A percentile compares a stretch with the other conserved stretches of the same genome.
These are phyloP conservation scores for Leptarthrus brevirostris DNA, from an alignment of 2,888 invertebrate species.

Conservation along the genomic window DNA sequence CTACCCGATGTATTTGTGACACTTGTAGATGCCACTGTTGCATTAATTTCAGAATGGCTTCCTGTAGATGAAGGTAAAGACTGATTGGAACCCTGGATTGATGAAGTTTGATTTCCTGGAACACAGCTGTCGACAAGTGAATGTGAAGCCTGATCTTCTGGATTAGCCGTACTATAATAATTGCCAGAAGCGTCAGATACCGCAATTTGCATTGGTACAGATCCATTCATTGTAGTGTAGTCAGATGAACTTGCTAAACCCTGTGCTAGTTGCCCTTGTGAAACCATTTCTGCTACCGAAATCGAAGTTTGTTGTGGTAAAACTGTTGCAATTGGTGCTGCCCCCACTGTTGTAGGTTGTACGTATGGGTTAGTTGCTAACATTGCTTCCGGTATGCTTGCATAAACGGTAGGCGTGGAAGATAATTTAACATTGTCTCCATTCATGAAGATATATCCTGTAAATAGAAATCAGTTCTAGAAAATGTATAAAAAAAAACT, in stretches of 20 bases:
- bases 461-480: conserved; percentile 57
- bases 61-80: conserved; percentile 6
- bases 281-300: conserved; percentile 57
- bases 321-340: conserved; percentile 62
- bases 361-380: conserved; percentile 65
- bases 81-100: conserved; percentile 7
- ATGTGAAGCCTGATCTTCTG: conserved; percentile 50
- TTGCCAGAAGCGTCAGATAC: conserved; percentile 51
- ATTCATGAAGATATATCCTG: conserved; percentile 85
- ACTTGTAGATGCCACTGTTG: conserved; percentile 52
- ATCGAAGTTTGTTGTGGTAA: conserved; percentile 60
- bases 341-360: conserved; percentile 60
- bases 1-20: conserved; percentile 64
- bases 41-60: conserved; percentile 13
- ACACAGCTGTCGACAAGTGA: conserved; percentile 59
- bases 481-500: no score
- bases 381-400: conserved; percentile 76
- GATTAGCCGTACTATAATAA: conserved; percentile 49
- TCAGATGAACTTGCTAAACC: conserved; percentile 51
- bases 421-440: conserved; percentile 83
- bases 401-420: conserved; percentile 75
- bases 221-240: conserved; percentile 62
- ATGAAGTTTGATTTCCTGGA: conserved; percentile 32
- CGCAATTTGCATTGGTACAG: conserved; percentile 58
- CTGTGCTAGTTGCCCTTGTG: conserved; percentile 57